Conservation (phyloP, 2,113 vertebrate genomes). For the Scalopus aquaticus region DNA sequence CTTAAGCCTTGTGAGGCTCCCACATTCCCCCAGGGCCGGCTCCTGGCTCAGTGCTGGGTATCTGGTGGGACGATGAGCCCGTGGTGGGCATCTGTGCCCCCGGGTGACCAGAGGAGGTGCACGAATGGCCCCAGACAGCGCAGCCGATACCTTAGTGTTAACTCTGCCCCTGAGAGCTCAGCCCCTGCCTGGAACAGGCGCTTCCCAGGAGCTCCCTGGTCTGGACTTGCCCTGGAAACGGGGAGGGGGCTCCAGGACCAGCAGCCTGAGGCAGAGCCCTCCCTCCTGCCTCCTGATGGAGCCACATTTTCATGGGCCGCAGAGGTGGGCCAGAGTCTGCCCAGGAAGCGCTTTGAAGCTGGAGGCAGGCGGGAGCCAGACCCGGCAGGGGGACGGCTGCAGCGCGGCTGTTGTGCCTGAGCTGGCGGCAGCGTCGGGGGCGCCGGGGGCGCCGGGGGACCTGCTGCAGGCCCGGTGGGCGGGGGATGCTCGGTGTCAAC, state of each 20-base stretch:
- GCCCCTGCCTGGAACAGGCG: neutral
- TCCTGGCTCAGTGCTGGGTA: neutral
- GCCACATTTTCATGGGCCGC: rapidly evolving
- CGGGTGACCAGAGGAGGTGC: neutral
- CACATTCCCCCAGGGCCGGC: neutral
- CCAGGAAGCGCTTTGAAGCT: neutral
- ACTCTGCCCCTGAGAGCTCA: neutral
- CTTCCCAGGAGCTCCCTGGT: rapidly evolving
- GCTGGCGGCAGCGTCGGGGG: neutral
- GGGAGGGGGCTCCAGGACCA: neutral
- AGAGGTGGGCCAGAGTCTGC: neutral
- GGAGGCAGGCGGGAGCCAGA: neutral
- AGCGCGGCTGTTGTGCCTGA: neutral
- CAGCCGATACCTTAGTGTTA: neutral
- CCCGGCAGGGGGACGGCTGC: too few species aligned
- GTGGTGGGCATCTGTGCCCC: neutral
- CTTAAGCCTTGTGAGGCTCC: neutral
- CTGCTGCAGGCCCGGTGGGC: neutral
- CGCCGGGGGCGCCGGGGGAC: neutral
- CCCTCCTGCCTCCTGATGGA: neutral
- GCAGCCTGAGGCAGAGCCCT: neutral
- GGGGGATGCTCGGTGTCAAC: neutral
- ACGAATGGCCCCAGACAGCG: rapidly evolving
- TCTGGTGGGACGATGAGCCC: neutral
- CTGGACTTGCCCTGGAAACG: neutral